phyloP scores from a whole-genome alignment of 2,888 invertebrate genomes.

The Priapulus caudatus region DNA sequence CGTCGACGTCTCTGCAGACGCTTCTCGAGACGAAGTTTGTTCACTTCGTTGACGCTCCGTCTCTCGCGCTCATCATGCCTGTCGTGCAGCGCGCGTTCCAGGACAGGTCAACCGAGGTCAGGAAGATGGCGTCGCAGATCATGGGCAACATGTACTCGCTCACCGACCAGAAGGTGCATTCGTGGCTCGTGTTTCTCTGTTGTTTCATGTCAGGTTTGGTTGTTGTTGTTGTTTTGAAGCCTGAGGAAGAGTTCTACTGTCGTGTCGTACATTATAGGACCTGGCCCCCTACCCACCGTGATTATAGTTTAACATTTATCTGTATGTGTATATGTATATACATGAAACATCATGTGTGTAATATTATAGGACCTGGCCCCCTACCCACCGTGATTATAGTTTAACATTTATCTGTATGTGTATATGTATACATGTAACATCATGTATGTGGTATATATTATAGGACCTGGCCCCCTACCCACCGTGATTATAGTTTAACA shows the following conservation, averaged over 20 bases:
- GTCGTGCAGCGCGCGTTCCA: slow-evolving; percentile 95
- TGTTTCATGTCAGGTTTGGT: background rate
- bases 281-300: too few relatives aligned
- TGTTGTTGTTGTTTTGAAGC: slow-evolving; percentile 3
- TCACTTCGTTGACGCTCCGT: slow-evolving; percentile 97
- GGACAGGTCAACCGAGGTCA: slow-evolving; percentile 91
- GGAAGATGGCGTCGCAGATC: slow-evolving; percentile 98
- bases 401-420: too few relatives aligned
- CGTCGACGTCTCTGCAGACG: slow-evolving; percentile 80
- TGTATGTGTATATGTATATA: too few relatives aligned
- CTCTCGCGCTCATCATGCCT: slow-evolving; percentile 96
- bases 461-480: too few relatives aligned
- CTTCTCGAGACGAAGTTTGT: slow-evolving; percentile 92
- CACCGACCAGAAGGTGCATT: slow-evolving; percentile 76
- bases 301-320: too few relatives aligned
- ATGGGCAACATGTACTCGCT: slow-evolving; percentile 99
- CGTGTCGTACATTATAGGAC: too few relatives aligned
- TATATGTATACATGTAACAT: too few relatives aligned
- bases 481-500: too few relatives aligned
- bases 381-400: too few relatives aligned
- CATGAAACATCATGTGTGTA: too few relatives aligned
- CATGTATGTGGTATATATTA: too few relatives aligned
- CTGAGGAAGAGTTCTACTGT: background rate
- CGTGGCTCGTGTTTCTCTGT: background rate
- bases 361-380: too few relatives aligned